Percentiles rank a stretch among this genome's conserved stretches.
phyloP scores from a whole-genome alignment of 2,888 invertebrate species.

The Drosophila testacea region DNA sequence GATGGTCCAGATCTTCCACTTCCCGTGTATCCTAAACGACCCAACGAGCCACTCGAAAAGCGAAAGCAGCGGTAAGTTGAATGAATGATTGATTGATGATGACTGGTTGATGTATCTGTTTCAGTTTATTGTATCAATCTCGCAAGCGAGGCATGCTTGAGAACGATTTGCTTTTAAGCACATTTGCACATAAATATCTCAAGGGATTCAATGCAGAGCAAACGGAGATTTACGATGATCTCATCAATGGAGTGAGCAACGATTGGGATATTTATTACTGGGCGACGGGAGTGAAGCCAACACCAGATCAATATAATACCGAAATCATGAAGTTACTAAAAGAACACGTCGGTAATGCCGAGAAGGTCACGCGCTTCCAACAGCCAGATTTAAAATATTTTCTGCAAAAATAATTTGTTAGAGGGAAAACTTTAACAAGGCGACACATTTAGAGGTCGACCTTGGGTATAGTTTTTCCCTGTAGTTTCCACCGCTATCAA shows the following conservation, averaged over 20 bases:
- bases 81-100: neutral
- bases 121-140: constrained; percentile 95
- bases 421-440: constrained; percentile 40
- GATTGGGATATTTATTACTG: constrained; percentile 99
- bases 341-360: constrained; percentile 92
- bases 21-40: constrained; percentile 87
- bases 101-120: too few species aligned
- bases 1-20: constrained; percentile 85
- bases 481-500: constrained; percentile 1
- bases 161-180: constrained; percentile 95
- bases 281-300: constrained; percentile 93
- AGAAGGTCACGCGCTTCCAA: constrained; percentile 74
- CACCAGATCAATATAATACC: constrained; percentile 93
- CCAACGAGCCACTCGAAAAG: constrained; percentile 87
- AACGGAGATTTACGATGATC: constrained; percentile 92
- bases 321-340: constrained; percentile 95
- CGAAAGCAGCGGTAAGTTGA: constrained; percentile 88
- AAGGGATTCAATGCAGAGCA: constrained; percentile 89
- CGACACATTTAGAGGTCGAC: constrained; percentile 1
- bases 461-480: constrained; percentile 43
- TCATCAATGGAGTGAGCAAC: constrained; percentile 96
- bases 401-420: neutral
- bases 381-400: constrained; percentile 44
- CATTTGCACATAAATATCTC: constrained; percentile 94
- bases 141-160: constrained; percentile 98